Base-by-base conservation (phyloP, 2,113 vertebrate species). In the Sander vitreus region DNA sequence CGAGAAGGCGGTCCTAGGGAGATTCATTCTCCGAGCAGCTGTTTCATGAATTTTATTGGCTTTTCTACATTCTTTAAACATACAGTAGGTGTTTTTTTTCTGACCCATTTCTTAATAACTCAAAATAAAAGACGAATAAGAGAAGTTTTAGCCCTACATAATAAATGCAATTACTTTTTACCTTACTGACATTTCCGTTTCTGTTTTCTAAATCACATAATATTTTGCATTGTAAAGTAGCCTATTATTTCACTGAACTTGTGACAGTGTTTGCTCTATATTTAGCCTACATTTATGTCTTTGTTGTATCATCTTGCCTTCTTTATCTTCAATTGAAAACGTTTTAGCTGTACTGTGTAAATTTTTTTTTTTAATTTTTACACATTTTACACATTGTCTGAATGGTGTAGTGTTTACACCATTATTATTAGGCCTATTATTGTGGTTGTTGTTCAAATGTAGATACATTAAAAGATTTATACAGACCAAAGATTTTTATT, bases 21-120 rank as follows among this genome's bases (percentile, higher is more conserved):
- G 25, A 39, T 21, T 63, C 48, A 27, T 27, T 51, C 62, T 21
- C 8, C 12, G 6, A 43, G 39, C 39, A 21, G 25, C 7, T 60
- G 4, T 57, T 73, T 71, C 39, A 76, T 73, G 54, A 72, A 81
- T 43, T 13, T 13, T 39, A 43, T n/a, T n/a, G 33, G 4, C n/a
- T 63, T 14, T n/a, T 63, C 60, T 14, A 13, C 33, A 36, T 36
- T 9, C 1, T 36, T 60, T 19, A 33, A 39, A 19, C 16, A 36
- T 11, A 36, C 16, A 36, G 6, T 18, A 60, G 27, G 16, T 33
- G 14, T 25, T 18, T 51, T 59, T 30, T 59, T 59, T 2, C 57
- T 15, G 18, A 21, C 6, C 7, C 23, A 3, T 43, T 65, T 6
- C 6, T 65, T 47, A n/a, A 45, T 8, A 64, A 5, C 47, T 11